Percentiles rank a stretch among this genome's conserved stretches.
Conservation (phyloP, 1,140 invertebrate species). For the Chymomyza costata region DNA sequence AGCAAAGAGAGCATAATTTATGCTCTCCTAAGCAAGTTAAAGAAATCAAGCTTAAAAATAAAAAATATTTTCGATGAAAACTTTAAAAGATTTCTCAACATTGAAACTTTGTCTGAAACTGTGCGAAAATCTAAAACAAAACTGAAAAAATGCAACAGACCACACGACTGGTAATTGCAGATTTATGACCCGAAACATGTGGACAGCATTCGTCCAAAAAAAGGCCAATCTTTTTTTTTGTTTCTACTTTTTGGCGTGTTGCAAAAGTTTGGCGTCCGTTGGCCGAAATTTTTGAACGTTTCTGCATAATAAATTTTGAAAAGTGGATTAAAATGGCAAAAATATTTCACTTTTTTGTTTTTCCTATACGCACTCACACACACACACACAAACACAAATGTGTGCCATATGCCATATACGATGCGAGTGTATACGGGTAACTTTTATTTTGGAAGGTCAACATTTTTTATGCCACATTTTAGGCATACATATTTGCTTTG, state of each 20-base stretch:
- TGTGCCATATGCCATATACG: too few species aligned
- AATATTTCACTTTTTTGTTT: conserved; percentile 20
- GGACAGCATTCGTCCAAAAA: conserved; percentile 36
- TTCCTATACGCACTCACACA: background rate
- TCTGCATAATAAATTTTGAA: conserved; percentile 65
- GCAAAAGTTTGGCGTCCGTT: conserved; percentile 35
- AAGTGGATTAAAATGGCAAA: conserved; percentile 60
- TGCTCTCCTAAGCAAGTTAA: too few species aligned
- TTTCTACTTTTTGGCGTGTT: background rate
- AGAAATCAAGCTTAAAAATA: too few species aligned
- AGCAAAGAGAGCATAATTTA: conserved; percentile 49
- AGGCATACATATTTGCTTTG: conserved; percentile 20
- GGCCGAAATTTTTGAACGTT: conserved; percentile 50
- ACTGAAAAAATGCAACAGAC: conserved; percentile 8
- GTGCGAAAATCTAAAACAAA: conserved; percentile 15
- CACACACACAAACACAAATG: conserved; percentile 5
- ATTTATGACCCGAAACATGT: conserved; percentile 64
- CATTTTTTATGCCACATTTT: conserved; percentile 47
- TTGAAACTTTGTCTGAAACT: conserved; percentile 33
- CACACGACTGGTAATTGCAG: conserved; percentile 58
- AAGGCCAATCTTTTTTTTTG: conserved; percentile 7
- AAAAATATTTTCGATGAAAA: too few species aligned
- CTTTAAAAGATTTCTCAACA: conserved; percentile 17
- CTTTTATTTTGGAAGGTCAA: conserved; percentile 31
- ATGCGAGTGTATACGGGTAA: conserved; percentile 1